Evolutionary conservation across 2,888 invertebrate species (phyloP), one percentile per base, ranked within the genome.

Genomic region (Melieria omissa): DNA sequence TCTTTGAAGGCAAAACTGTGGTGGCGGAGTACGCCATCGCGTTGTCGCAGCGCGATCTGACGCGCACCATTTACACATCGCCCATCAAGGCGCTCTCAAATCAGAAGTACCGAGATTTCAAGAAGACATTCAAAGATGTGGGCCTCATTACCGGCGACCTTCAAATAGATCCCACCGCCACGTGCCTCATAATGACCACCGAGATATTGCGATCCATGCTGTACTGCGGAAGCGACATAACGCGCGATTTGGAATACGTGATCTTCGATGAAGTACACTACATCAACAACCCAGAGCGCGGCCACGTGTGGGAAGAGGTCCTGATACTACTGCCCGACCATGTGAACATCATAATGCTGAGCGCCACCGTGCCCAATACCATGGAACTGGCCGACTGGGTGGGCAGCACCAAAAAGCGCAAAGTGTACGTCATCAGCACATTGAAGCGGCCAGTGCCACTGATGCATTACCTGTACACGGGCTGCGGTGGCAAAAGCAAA

Each of bases 241-340:
- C 98, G 0, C 90, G 98, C 60, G 99, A 99, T 86, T 88, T 99
- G 69, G 99, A 99, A 86, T 99, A 97, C 89, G 99, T 99, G 4
- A 96, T 99, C 81, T 99, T 99, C 85, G 99, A 99, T 87, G 99
- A 99, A 88, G 98, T 99, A 7, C 99, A 99, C 86, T 99, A 99
- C 83, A 96, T 99, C 76, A 99, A 99, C 86, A 97, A 99, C 88
- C 91, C 93, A 57, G 96, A 97, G 88, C 95, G 99, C 75, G 99
- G 99, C 10, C 97, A 99, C 83, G 99, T 99, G 0, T 99, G 99
- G 99, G 99, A 99, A 87, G 99, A 99, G 88, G 97, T 97, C 0
- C 89, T 99, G 4, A 99, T 99, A 80, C 90, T 99, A 84, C 88
- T 99, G 67, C 99, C 99, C 0, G 91, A 93, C 6, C 96, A 97